Base-by-base conservation (phyloP, 2,888 invertebrate species). In the Neoitamus cyanurus region DNA sequence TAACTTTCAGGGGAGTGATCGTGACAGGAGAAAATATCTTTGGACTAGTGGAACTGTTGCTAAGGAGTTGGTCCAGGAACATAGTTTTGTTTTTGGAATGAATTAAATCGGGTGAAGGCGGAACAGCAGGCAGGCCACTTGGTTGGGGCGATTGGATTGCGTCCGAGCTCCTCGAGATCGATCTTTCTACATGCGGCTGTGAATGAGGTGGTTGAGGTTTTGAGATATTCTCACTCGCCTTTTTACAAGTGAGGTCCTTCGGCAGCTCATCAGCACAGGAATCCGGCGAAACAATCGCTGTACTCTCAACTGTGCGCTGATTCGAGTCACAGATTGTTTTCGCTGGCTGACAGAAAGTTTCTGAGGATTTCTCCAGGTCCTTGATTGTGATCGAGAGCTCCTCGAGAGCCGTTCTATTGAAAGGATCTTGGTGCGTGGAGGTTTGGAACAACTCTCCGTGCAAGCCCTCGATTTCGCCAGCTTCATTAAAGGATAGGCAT, bases 121-220 rank as follows among this genome's bases (percentile, higher is more conserved):
- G 94, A 69, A 95, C 93, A 46, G 94, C 94, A 31, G 95, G 94
- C 84, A 95, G 93, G 25, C 94, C 95, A 87, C 94, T 95, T 2
- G 95, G 94, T 88, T 94, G 94, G 2, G 95, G 95, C 5, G 95
- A 95, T 89, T 95, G 95, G 89, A 95, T 93, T 42, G 95, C 93
- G 89, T 95, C 95, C 0, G 95, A 95, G 88, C 94, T 94, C 86
- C 94, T 92, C 1, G 95, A 95, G 5, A 94, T 93, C 6, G 95
- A 94, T 85, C 95, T 89, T 84, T 91, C 90, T 88, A 5, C 89
- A 88, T 15, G 89, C 88, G 84, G 88, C 88, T 15, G 42, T 34
- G 42, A 48, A 30, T 34, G 30, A 30, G 28, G 30, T 15, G 31
- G 25, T 80, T 69, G 85, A 82, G 82, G 75, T 42, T 42, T 73